Conservation (phyloP, 2,113 vertebrate genomes). For the Clarias gariepinus region DNA sequence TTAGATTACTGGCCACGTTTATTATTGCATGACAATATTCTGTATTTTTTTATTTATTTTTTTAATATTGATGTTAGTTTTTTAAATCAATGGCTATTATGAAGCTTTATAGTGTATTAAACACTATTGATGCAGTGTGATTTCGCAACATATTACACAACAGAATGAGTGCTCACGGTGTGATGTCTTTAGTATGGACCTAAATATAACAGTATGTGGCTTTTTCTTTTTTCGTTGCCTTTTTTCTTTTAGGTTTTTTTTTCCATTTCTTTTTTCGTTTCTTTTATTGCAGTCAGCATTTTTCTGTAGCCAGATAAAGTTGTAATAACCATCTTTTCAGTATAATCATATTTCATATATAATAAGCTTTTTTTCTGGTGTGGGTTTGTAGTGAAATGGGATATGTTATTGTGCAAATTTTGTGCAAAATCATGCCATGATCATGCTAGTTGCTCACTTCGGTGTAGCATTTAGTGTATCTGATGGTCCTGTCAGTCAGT, state of each 20-base stretch:
- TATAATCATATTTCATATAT: not conserved
- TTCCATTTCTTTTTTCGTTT: too few relatives aligned
- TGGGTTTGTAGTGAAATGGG: slow-evolving; percentile 7
- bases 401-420: slow-evolving; percentile 11
- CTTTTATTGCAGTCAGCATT: not conserved
- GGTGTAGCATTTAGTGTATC: slow-evolving; percentile 23
- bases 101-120: slow-evolving; percentile 27
- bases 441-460: slow-evolving; percentile 8
- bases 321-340: slow-evolving; percentile 1
- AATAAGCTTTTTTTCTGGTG: slow-evolving; percentile 25
- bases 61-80: slow-evolving; percentile 19
- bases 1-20: not conserved
- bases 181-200: slow-evolving; percentile 27
- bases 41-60: not conserved
- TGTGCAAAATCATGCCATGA: slow-evolving; percentile 5
- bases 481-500: slow-evolving; percentile 35
- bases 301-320: slow-evolving; percentile 19
- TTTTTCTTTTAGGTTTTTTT: not conserved
- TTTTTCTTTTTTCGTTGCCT: not conserved
- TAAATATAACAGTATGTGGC: slow-evolving; percentile 9
- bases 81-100: slow-evolving; percentile 20
- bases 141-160: not conserved
- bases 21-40: not conserved
- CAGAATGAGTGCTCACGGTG: not conserved
- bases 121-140: slow-evolving; percentile 18